A percentile compares a stretch with the other conserved stretches of the same genome.
Evolutionary conservation across 2,888 invertebrate genomes (phyloP).

Genomic region (Thymelicus acteon): DNA sequence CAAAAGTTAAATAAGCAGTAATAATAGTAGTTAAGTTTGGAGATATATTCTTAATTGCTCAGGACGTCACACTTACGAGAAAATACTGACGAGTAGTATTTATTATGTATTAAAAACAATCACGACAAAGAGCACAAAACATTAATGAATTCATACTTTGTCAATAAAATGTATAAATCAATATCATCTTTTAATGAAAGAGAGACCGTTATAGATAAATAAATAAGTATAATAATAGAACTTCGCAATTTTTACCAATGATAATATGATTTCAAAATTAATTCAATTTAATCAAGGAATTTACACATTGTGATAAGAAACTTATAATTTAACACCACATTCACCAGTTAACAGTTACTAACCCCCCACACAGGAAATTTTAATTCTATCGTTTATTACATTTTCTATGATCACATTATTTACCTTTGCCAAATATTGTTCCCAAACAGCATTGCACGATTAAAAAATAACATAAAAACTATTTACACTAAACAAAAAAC

Average conservation of each 20-base stretch:
- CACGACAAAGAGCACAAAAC: background rate
- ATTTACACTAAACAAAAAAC: slow-evolving; percentile 31
- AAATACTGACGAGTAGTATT: background rate
- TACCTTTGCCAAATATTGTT: slow-evolving; percentile 38
- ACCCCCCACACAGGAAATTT: slow-evolving; percentile 3
- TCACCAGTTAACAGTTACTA: background rate
- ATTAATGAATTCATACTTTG: too few species aligned
- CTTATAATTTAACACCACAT: background rate
- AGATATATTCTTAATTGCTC: too few species aligned
- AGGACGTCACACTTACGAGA: background rate
- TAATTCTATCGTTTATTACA: slow-evolving; percentile 6
- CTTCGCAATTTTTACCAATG: background rate
- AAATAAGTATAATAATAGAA: background rate
- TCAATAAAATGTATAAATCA: too few species aligned
- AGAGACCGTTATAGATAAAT: background rate
- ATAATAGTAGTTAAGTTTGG: too few species aligned
- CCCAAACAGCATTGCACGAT: slow-evolving; percentile 45
- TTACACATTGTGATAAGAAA: slow-evolving; percentile 3
- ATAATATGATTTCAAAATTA: background rate
- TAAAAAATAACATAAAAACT: slow-evolving; percentile 42
- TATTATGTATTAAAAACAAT: background rate
- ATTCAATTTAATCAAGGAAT: slow-evolving; percentile 13
- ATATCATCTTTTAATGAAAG: background rate
- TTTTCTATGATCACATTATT: slow-evolving; percentile 17
- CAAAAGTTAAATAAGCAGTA: too few species aligned